These are phyloP conservation scores for Heliconius ismenius DNA, from an alignment of 2,888 invertebrate species.

Conservation along the genomic window DNA sequence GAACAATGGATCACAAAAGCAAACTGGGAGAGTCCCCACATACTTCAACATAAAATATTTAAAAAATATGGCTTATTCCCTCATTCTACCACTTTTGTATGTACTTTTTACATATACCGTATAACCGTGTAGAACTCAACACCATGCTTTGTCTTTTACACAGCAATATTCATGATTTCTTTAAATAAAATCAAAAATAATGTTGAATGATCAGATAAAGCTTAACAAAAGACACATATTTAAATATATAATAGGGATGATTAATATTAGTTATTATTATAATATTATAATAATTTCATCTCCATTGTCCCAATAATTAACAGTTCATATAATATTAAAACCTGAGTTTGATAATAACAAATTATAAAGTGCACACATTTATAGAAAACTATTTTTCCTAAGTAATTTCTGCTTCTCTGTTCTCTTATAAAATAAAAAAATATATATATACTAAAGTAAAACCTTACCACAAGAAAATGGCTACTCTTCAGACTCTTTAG, in stretches of 20 bases:
- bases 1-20: not conserved
- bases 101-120: no score
- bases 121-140: not conserved
- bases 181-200: not conserved
- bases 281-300: no score
- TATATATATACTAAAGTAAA: not conserved
- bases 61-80: no score
- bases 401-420: not conserved
- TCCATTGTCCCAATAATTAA: not conserved
- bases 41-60: not conserved
- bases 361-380: no score
- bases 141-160: not conserved
- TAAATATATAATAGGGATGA: not conserved
- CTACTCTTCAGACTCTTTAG: constrained; percentile 8
- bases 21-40: not conserved
- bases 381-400: not conserved
- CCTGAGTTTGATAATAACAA: no score
- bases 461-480: not conserved
- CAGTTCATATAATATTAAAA: not conserved
- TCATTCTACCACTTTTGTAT: no score
- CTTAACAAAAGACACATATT: not conserved
- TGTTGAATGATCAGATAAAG: not conserved
- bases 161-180: not conserved
- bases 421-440: not conserved
- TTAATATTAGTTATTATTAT: no score